Percentiles rank a stretch among this genome's conserved stretches.
Conservation (phyloP, 1,140 invertebrate genomes). For the Lasioglossum baleicum region DNA sequence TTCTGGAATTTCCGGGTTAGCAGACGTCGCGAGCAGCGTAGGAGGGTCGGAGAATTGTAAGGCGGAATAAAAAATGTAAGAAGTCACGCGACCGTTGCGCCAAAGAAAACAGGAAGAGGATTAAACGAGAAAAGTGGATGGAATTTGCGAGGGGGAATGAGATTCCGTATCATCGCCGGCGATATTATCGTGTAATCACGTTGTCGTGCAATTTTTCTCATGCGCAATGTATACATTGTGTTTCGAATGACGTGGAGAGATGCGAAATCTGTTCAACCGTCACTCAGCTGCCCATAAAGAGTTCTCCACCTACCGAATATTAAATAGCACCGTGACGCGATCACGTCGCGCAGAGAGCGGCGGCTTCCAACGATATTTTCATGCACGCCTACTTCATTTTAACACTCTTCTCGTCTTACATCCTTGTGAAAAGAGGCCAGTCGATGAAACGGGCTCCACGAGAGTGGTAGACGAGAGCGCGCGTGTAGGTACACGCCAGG, state of each 20-base stretch:
- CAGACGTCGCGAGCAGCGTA: too few relatives aligned
- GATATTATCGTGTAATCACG: constrained; percentile 40
- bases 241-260: constrained; percentile 4
- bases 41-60: too few relatives aligned
- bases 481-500: neutral
- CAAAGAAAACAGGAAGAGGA: too few relatives aligned
- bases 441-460: constrained; percentile 6
- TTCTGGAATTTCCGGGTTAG: too few relatives aligned
- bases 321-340: constrained; percentile 6
- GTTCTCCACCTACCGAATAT: constrained; percentile 41
- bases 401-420: constrained; percentile 46
- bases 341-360: neutral
- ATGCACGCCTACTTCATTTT: constrained; percentile 62
- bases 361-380: constrained; percentile 53
- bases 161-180: neutral
- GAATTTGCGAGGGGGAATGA: neutral
- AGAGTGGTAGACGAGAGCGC: neutral
- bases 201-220: constrained; percentile 29
- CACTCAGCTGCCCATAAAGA: constrained; percentile 22
- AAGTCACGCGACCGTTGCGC: too few relatives aligned
- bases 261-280: constrained; percentile 39
- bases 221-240: neutral
- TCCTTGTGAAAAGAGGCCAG: constrained; percentile 24
- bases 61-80: too few relatives aligned
- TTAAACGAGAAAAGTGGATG: too few relatives aligned